Conservation (phyloP, 2,888 invertebrate genomes). For the Nomada fucata region DNA sequence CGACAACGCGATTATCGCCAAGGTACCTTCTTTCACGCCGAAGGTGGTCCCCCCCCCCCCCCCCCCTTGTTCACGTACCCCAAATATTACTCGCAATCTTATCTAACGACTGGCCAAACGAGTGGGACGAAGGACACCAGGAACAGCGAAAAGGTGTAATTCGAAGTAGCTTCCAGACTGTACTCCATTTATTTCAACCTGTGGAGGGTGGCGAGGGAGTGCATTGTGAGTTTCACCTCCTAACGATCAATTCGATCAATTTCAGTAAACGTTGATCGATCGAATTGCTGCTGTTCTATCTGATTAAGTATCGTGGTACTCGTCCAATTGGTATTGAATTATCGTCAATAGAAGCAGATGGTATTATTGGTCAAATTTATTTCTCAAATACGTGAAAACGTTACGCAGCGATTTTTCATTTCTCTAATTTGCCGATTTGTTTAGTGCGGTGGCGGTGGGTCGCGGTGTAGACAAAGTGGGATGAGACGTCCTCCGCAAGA, state of each 20-base stretch:
- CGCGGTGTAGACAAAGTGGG: constrained; percentile 83
- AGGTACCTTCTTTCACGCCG: background rate
- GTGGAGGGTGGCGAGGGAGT: constrained; percentile 85
- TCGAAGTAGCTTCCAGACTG: constrained; percentile 72
- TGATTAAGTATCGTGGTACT: background rate
- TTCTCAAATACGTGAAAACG: background rate
- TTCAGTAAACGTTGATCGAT: background rate
- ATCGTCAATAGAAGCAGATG: constrained; percentile 5
- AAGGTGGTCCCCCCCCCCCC: too few species aligned
- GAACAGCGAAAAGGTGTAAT: constrained; percentile 26
- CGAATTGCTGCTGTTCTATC: background rate
- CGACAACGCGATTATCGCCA: background rate
- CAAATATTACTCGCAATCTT: background rate
- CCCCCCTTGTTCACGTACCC: too few species aligned
- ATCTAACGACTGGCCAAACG: background rate
- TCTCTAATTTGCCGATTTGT: constrained; percentile 35
- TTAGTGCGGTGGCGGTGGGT: constrained; percentile 83
- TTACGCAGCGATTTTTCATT: background rate
- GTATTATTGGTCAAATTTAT: constrained; percentile 1
- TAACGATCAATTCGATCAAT: background rate
- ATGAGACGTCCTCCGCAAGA: constrained; percentile 84
- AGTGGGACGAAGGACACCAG: constrained; percentile 6
- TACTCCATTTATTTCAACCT: constrained; percentile 83
- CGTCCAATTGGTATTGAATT: background rate
- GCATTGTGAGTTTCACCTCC: constrained; percentile 82